Evolutionary conservation across 2,888 invertebrate genomes (phyloP).

Genomic region (Exocentrus adspersus): DNA sequence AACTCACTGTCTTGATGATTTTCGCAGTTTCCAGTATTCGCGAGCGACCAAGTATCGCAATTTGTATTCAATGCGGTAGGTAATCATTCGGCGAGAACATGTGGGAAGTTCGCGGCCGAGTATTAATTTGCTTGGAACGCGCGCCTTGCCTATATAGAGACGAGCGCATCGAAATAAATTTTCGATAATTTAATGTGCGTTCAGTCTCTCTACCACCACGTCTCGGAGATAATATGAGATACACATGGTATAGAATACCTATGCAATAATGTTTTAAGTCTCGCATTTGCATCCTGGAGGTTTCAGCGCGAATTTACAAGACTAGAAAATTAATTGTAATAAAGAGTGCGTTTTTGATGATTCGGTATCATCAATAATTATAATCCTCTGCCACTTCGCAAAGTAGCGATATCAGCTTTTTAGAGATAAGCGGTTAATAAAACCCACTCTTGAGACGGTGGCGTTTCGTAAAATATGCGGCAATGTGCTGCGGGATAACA

Average conservation of each 20-base stretch:
- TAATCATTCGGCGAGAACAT: constrained; percentile 37
- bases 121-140: constrained; percentile 38
- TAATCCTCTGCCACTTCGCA: too few relatives aligned
- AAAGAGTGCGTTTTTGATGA: too few relatives aligned
- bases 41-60: constrained; percentile 17
- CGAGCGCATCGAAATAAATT: constrained; percentile 35
- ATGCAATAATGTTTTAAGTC: constrained; percentile 8
- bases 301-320: background rate
- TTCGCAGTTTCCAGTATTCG: constrained; percentile 15
- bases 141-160: constrained; percentile 36
- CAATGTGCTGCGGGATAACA: background rate
- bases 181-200: constrained; percentile 40
- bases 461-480: background rate
- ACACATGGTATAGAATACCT: constrained; percentile 30
- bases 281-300: background rate
- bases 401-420: background rate
- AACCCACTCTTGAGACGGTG: background rate
- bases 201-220: constrained; percentile 24
- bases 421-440: background rate
- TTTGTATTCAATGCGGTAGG: constrained; percentile 41
- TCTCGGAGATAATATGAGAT: too few relatives aligned
- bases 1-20: too few relatives aligned
- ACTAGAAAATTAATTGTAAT: background rate
- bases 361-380: too few relatives aligned
- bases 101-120: constrained; percentile 39